These are phyloP conservation scores for Amphiprion ocellaris DNA, from an alignment of 2,113 vertebrate species.

Conservation along the genomic window DNA sequence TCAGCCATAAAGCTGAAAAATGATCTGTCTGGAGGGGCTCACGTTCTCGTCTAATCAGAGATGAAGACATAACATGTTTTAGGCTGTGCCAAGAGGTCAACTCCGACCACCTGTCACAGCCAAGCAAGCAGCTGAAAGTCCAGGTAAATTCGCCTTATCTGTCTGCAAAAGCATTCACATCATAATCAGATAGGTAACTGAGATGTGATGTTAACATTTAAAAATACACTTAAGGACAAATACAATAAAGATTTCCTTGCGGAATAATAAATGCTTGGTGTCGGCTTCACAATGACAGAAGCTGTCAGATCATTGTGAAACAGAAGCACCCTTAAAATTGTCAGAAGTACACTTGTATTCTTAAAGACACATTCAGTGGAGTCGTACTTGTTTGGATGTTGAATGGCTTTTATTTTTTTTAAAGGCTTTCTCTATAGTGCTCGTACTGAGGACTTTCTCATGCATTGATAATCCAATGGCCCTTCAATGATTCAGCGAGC, in stretches of 20 bases:
- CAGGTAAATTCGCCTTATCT: slow-evolving; percentile 14
- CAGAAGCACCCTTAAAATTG: slow-evolving; percentile 50
- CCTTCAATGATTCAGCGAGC: slow-evolving; percentile 78
- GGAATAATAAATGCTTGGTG: slow-evolving; percentile 23
- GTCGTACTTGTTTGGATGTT: slow-evolving; percentile 59
- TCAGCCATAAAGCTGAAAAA: slow-evolving; percentile 62
- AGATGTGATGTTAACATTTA: slow-evolving; percentile 1
- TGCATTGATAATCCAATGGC: slow-evolving; percentile 76
- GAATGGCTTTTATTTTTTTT: slow-evolving; percentile 54
- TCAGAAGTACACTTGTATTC: slow-evolving; percentile 49
- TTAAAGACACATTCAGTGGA: slow-evolving; percentile 48
- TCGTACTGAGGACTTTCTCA: slow-evolving; percentile 72
- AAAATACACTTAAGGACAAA: background rate
- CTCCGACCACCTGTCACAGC: slow-evolving; percentile 76
- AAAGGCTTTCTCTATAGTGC: slow-evolving; percentile 65
- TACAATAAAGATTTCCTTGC: slow-evolving; percentile 12
- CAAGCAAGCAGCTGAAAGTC: slow-evolving; percentile 30
- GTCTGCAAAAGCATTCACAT: slow-evolving; percentile 10
- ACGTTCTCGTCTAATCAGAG: slow-evolving; percentile 66
- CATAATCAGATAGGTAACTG: background rate
- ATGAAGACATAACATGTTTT: slow-evolving; percentile 79
- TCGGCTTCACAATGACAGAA: slow-evolving; percentile 28
- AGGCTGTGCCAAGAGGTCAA: slow-evolving; percentile 67
- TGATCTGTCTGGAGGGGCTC: slow-evolving; percentile 48
- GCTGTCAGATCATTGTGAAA: slow-evolving; percentile 55